Conservation (phyloP, 1,140 invertebrate species). For the Hyles euphorbiae region DNA sequence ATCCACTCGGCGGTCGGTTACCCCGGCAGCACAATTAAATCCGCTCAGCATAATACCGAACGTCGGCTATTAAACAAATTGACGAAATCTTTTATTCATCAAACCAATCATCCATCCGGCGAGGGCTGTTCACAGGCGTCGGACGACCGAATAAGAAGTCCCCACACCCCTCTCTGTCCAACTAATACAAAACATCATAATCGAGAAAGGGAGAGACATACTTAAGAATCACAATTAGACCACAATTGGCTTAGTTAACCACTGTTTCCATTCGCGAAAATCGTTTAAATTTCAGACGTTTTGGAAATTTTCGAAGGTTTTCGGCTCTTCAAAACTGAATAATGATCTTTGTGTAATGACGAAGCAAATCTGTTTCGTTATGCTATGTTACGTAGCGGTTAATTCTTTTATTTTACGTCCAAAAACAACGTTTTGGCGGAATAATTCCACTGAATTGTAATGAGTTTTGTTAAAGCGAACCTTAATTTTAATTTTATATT, state of each 20-base stretch:
- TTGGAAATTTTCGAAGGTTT: not conserved
- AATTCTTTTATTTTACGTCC: too few species aligned
- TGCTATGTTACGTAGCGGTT: too few species aligned
- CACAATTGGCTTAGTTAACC: conserved; percentile 56
- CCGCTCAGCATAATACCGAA: conserved; percentile 52
- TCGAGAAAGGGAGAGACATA: conserved; percentile 13
- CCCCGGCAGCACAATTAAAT: conserved; percentile 36
- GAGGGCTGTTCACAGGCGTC: conserved; percentile 60
- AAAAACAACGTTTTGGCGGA: not conserved
- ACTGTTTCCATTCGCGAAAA: conserved; percentile 30
- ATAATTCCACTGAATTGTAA: too few species aligned
- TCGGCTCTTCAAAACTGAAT: not conserved
- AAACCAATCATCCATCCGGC: conserved; percentile 59
- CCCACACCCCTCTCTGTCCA: conserved; percentile 20
- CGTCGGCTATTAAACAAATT: conserved; percentile 61
- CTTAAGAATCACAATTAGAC: conserved; percentile 28
- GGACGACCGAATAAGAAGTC: conserved; percentile 32
- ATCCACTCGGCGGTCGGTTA: not conserved
- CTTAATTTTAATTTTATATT: not conserved
- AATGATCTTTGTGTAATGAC: not conserved
- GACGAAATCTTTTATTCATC: conserved; percentile 67
- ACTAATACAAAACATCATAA: conserved; percentile 6
- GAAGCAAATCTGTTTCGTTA: too few species aligned
- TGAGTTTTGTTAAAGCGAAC: not conserved
- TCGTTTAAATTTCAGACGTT: not conserved